Evolutionary conservation across 2,888 invertebrate genomes (phyloP), one percentile per base, ranked within the genome.

Genomic region (Aphidoletes aphidimyza): DNA sequence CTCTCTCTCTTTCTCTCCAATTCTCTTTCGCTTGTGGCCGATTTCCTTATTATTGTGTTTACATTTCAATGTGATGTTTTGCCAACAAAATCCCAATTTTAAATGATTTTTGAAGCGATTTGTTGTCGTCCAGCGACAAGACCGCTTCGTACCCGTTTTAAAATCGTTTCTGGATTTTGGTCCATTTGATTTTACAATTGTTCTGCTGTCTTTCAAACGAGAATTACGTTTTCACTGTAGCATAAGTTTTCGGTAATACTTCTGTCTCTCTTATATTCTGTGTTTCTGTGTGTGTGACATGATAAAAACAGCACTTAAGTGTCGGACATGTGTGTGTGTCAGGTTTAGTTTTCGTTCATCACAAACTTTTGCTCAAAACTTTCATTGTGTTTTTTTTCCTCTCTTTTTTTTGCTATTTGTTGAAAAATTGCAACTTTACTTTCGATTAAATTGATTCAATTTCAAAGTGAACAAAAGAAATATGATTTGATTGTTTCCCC

Each of bases 371-470:
- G 14, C 69, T 30, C 26, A 69, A 69, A 30, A 69, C 34, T 69
- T 69, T 30, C 69, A 1, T 69, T 2, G 69, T 69, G 30, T 42
- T 42, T 42, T 42, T 14, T 42, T 42, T 42, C 42, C 22, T 8
- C 19, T 47, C 2, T 47, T 3, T 47, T 47, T 14, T 11, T 47
- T 17, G 8, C 19, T 5, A 22, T 1, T 54, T 22, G 54, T 3
- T 17, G 19, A 17, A 47, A 54, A 26, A 30, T 69, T 69, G 69
- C 14, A 69, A 34, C 69, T 69, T 69, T 17, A n/a, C n/a, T 17
- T 69, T n/a, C 14, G 34, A 69, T 69, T 69, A 69, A 69, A 69
- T 69, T 69, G 69, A 30, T 69, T 69, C 69, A 69, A 69, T 30
- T 69, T 69, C 1, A 69, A 69, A 69, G 30, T 69, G 69, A 69